These are phyloP conservation scores for Amniataba percoides DNA, from an alignment of 2,797 vertebrate genomes.

Conservation along the genomic window DNA sequence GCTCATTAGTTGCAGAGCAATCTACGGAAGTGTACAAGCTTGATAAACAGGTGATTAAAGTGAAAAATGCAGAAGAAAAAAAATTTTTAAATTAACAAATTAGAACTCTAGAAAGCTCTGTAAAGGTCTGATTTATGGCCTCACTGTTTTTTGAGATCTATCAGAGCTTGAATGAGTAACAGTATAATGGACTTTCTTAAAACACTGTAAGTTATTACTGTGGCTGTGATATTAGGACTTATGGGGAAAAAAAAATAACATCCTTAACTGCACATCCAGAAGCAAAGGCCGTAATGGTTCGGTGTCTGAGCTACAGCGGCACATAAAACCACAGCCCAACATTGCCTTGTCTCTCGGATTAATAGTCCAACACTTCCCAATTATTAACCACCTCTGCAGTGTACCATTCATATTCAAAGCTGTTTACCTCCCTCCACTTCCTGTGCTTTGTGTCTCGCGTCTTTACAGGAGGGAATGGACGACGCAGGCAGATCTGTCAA, in stretches of 20 bases:
- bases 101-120: constrained; percentile 7
- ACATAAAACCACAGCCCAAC: constrained; percentile 45
- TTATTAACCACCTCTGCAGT: constrained; percentile 84
- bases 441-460: constrained; percentile 80
- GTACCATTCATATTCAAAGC: constrained; percentile 78
- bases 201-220: neutral
- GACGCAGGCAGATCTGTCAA: constrained; percentile 85
- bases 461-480: constrained; percentile 81
- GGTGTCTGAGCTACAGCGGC: constrained; percentile 25
- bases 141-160: constrained; percentile 6
- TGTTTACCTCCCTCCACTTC: constrained; percentile 77
- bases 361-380: constrained; percentile 82
- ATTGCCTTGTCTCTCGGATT: constrained; percentile 66
- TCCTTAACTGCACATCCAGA: constrained; percentile 4
- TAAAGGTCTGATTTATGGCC: constrained; percentile 2
- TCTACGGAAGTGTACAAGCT: neutral
- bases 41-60: neutral
- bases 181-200: constrained; percentile 6
- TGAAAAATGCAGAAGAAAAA: neutral
- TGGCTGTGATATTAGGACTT: constrained; percentile 8
- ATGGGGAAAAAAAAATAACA: constrained; percentile 17
- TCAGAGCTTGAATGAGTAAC: constrained; percentile 17
- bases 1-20: neutral
- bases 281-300: constrained; percentile 12
- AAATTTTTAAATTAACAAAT: neutral